phyloP scores from a whole-genome alignment of 2,888 invertebrate genomes.

The Drosophila differens region DNA sequence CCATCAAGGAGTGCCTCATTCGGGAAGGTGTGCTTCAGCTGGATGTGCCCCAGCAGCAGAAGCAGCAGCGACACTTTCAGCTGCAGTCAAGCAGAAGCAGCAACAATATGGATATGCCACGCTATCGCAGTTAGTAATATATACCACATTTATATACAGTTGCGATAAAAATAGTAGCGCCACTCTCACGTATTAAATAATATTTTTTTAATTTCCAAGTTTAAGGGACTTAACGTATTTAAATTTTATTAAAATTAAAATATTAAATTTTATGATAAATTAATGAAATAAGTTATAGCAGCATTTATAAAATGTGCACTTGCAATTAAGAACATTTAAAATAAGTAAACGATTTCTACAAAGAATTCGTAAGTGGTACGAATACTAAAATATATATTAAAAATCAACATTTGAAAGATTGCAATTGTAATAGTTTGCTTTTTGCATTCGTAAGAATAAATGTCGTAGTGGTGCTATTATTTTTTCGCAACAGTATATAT shows the following conservation, averaged over 20 bases:
- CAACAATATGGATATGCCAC: slow-evolving; percentile 69
- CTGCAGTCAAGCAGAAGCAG: slow-evolving; percentile 66
- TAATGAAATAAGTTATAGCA: background rate
- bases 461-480: background rate
- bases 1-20: slow-evolving; percentile 83
- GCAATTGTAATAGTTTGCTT: background rate
- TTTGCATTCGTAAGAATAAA: background rate
- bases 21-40: slow-evolving; percentile 83
- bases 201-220: too few relatives aligned
- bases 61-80: slow-evolving; percentile 46
- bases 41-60: slow-evolving; percentile 44
- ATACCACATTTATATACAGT: slow-evolving; percentile 4
- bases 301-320: background rate
- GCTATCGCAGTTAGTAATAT: slow-evolving; percentile 69
- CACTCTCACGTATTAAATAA: background rate
- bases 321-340: background rate
- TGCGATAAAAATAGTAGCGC: background rate
- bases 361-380: background rate
- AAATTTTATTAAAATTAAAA: background rate
- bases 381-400: background rate
- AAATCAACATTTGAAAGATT: background rate
- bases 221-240: background rate
- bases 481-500: background rate
- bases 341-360: background rate
- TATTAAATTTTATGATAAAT: background rate